Percentiles rank a stretch among this genome's conserved stretches.
Conservation (phyloP, 2,797 vertebrate genomes). For the Catamblyrhynchus diadema region DNA sequence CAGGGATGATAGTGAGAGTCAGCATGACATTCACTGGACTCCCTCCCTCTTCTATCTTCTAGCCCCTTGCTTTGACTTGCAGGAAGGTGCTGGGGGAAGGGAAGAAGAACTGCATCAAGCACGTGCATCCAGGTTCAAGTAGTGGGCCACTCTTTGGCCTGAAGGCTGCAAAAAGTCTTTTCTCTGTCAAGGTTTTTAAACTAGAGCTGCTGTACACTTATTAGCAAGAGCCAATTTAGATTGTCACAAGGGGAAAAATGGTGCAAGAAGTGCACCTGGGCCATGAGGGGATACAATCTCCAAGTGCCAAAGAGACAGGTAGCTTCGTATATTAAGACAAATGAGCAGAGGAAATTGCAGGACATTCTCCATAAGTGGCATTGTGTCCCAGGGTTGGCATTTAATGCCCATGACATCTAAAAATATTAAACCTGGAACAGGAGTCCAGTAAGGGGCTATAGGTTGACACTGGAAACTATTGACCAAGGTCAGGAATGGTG, state of each 20-base stretch:
- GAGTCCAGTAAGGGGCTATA: not conserved
- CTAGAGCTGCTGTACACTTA: not conserved
- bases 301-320: not conserved
- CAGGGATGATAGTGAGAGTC: not conserved
- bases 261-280: not conserved
- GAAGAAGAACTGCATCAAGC: not conserved
- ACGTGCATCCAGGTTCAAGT: not conserved
- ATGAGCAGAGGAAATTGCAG: not conserved
- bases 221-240: not conserved
- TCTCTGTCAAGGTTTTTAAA: not conserved
- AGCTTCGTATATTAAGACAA: not conserved
- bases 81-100: not conserved
- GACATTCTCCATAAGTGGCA: not conserved
- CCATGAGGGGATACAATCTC: not conserved
- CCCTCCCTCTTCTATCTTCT: not conserved
- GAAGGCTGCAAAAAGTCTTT: not conserved
- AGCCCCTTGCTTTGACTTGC: not conserved
- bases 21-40: not conserved
- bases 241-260: not conserved
- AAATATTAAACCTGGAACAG: not conserved
- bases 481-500: not conserved
- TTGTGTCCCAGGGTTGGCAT: not conserved
- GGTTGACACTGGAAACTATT: not conserved
- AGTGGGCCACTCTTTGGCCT: not conserved
- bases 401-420: not conserved